Evolutionary conservation across 2,113 vertebrate species (phyloP).

Genomic region (Nyctereutes procyonoides): DNA sequence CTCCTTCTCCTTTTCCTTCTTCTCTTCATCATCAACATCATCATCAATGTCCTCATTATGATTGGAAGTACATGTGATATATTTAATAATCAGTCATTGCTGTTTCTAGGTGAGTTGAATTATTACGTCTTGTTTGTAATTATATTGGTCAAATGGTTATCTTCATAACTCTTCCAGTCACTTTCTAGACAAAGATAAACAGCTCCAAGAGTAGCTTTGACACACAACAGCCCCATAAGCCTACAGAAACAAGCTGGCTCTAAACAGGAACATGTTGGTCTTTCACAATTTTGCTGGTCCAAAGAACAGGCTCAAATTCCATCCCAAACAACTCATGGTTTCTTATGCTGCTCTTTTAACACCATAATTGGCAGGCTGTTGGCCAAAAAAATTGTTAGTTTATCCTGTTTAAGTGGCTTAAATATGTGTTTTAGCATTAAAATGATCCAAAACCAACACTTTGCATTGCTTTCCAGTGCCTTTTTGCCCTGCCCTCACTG

Average conservation of each 20-base stretch:
- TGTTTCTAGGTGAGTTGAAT: neutral
- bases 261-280: constrained; percentile 62
- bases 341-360: constrained; percentile 72
- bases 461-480: constrained; percentile 73
- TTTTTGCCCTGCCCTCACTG: constrained; percentile 70
- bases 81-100: neutral
- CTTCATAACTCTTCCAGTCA: constrained; percentile 6
- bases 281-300: constrained; percentile 62
- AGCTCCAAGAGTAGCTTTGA: constrained; percentile 58
- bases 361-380: constrained; percentile 68
- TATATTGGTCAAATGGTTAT: neutral
- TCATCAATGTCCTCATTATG: neutral
- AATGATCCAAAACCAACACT: constrained; percentile 81
- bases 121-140: constrained; percentile 21
- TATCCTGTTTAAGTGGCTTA: constrained; percentile 79
- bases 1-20: neutral
- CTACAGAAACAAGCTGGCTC: constrained; percentile 61
- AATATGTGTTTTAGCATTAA: constrained; percentile 80
- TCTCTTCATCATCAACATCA: neutral
- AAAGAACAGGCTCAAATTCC: constrained; percentile 73
- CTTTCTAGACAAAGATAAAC: constrained; percentile 59
- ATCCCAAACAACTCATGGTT: constrained; percentile 66
- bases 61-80: neutral
- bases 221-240: constrained; percentile 64
- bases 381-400: constrained; percentile 78